Percentiles rank a stretch among this genome's conserved stretches.
phyloP scores from a whole-genome alignment of 2,888 invertebrate species.

The Thymelicus sylvestris region DNA sequence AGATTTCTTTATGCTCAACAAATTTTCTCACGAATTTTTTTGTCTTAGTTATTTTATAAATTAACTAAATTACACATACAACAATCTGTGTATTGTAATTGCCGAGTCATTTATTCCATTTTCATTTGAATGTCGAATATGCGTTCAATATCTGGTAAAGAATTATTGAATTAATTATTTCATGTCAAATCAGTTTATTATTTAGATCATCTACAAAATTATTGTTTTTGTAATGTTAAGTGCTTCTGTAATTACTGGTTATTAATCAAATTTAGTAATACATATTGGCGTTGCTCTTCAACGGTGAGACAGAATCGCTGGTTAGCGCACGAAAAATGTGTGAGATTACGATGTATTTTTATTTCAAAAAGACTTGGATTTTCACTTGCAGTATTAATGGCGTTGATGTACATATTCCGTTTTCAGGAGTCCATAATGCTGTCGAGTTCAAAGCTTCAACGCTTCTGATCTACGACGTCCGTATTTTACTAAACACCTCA shows the following conservation, averaged over 20 bases:
- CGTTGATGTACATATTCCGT: conserved; percentile 37
- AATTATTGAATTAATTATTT: too few species aligned
- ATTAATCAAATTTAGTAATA: too few species aligned
- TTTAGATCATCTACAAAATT: too few species aligned
- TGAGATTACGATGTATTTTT: conserved; percentile 19
- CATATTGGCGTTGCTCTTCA: too few species aligned
- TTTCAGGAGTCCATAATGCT: conserved; percentile 40
- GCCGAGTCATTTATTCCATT: too few species aligned
- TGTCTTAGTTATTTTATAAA: conserved; percentile 27
- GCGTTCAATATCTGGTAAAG: too few species aligned
- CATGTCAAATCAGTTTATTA: too few species aligned
- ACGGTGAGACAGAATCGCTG: background rate
- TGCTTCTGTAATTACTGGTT: too few species aligned
- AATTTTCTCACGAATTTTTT: conserved; percentile 30
- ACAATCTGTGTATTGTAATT: too few species aligned
- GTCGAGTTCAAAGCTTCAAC: conserved; percentile 41
- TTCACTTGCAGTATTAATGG: conserved; percentile 33
- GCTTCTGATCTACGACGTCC: conserved; percentile 31
- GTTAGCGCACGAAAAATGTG: conserved; percentile 1
- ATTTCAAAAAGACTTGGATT: conserved; percentile 12
- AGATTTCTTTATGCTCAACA: conserved; percentile 25
- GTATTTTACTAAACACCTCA: conserved; percentile 31
- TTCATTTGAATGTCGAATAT: too few species aligned
- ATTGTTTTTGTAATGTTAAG: too few species aligned
- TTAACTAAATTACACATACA: background rate